phyloP scores from a whole-genome alignment of 2,113 vertebrate genomes.

The Abramis brama region DNA sequence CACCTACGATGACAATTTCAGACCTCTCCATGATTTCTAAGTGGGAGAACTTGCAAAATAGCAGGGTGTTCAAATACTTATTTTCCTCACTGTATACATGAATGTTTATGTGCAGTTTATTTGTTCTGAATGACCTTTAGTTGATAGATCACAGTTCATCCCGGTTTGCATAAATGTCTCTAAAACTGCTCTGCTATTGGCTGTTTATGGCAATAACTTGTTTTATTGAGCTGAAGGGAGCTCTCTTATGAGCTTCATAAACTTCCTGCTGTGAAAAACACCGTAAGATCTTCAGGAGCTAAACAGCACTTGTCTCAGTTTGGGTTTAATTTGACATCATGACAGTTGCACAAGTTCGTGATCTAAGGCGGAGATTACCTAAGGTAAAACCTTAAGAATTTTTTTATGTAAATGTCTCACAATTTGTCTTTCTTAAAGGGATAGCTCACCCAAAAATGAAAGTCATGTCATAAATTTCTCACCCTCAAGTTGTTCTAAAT shows the following conservation, averaged over 20 bases:
- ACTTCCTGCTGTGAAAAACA: neutral
- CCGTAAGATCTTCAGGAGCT: neutral
- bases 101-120: neutral
- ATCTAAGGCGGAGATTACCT: slow-evolving; percentile 85
- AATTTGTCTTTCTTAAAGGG: neutral
- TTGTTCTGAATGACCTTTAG: neutral
- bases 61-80: too few relatives aligned
- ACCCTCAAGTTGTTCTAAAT: too few relatives aligned
- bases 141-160: neutral
- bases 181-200: slow-evolving; percentile 27
- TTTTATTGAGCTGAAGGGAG: neutral
- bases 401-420: neutral
- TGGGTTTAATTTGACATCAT: slow-evolving; percentile 62
- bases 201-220: neutral
- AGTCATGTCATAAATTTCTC: too few relatives aligned
- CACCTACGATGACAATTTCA: too few relatives aligned
- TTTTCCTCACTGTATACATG: too few relatives aligned
- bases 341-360: slow-evolving; percentile 70
- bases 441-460: too few relatives aligned
- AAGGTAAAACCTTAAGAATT: slow-evolving; percentile 74
- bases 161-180: neutral
- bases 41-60: too few relatives aligned
- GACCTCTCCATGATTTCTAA: too few relatives aligned
- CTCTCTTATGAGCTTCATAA: neutral
- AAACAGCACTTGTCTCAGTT: too few relatives aligned